phyloP scores from a whole-genome alignment of 1,140 invertebrate species.

The Protaetia brevitarsis region DNA sequence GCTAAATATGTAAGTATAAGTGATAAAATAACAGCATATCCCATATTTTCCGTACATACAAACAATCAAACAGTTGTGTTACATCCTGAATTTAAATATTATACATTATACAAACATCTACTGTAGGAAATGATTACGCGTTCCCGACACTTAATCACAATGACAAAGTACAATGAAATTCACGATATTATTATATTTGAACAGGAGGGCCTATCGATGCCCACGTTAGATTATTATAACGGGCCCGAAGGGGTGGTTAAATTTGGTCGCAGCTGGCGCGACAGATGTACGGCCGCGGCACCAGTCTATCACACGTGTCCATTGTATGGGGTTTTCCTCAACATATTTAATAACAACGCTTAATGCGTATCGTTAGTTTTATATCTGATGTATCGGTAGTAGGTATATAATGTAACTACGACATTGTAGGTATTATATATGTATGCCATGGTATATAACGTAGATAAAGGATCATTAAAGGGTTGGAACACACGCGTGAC shows the following conservation, averaged over 20 bases:
- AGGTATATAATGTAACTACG: too few species aligned
- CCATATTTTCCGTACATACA: neutral
- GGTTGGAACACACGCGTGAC: too few species aligned
- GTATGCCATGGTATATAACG: too few species aligned
- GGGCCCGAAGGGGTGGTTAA: neutral
- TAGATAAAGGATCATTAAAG: too few species aligned
- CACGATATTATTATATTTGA: constrained; percentile 12
- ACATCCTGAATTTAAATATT: constrained; percentile 12
- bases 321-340: constrained; percentile 17
- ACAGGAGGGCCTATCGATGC: constrained; percentile 9
- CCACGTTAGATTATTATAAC: neutral
- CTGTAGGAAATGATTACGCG: neutral
- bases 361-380: constrained; percentile 1
- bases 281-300: constrained; percentile 9
- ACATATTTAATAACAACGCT: constrained; percentile 13
- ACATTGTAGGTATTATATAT: too few species aligned
- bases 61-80: too few species aligned
- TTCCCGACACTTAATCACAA: constrained; percentile 12
- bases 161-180: too few species aligned
- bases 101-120: neutral
- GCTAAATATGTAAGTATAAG: too few species aligned
- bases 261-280: constrained; percentile 16
- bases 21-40: too few species aligned
- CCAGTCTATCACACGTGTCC: constrained; percentile 16
- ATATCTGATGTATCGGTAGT: too few species aligned